These are phyloP conservation scores for Apus apus DNA, from an alignment of 2,113 vertebrate genomes.

Conservation along the genomic window DNA sequence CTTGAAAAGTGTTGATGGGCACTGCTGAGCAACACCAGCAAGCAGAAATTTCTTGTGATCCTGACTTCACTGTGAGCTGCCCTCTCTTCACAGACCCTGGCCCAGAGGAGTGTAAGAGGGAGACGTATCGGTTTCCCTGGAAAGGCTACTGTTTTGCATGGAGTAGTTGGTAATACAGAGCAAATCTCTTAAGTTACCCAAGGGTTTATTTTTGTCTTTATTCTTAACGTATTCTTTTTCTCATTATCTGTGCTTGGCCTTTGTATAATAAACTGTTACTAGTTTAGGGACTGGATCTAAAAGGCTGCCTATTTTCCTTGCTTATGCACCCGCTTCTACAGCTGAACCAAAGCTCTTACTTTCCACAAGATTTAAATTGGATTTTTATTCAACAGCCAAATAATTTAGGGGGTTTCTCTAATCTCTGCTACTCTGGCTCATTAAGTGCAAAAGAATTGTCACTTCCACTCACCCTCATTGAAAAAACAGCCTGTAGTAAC, in stretches of 20 bases:
- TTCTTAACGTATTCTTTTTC: conserved; percentile 19
- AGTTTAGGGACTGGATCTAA: conserved; percentile 35
- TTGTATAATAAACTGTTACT: conserved; percentile 35
- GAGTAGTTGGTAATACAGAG: neutral
- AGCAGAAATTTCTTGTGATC: neutral
- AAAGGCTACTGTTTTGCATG: conserved; percentile 17
- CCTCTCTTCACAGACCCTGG: neutral
- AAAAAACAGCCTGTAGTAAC: conserved; percentile 55
- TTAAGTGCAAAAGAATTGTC: conserved; percentile 59
- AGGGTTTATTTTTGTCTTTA: conserved; percentile 9
- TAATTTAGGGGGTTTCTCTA: conserved; percentile 57
- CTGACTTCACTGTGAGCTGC: neutral
- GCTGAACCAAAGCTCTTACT: conserved; percentile 30
- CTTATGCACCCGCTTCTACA: conserved; percentile 16
- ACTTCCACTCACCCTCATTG: conserved; percentile 40
- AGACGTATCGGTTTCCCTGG: conserved; percentile 19
- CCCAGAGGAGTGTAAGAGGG: neutral
- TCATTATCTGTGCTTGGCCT: conserved; percentile 49
- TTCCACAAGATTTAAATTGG: conserved; percentile 54
- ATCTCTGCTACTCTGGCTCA: conserved; percentile 48
- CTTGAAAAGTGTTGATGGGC: neutral
- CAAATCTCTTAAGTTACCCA: conserved; percentile 16
- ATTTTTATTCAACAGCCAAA: conserved; percentile 62
- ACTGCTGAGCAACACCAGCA: neutral
- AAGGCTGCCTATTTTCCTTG: conserved; percentile 48